Evolutionary conservation across 1,140 invertebrate genomes (phyloP).

Genomic region (Aphaenogaster floridana): DNA sequence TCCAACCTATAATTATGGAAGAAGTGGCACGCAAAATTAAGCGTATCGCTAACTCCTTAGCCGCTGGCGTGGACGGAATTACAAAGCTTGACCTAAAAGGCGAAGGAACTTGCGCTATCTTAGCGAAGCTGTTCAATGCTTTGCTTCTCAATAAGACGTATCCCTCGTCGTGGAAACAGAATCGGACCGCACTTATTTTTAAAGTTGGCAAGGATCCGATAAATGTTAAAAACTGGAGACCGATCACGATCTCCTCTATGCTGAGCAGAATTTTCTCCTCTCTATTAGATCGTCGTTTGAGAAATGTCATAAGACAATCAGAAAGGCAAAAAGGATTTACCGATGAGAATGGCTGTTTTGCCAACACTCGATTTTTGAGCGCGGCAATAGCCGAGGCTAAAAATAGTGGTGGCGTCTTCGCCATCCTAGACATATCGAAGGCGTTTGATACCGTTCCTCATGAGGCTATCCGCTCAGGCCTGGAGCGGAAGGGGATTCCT

Average conservation of each 20-base stretch:
- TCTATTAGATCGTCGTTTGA: slow-evolving; percentile 8
- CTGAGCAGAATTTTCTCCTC: slow-evolving; percentile 53
- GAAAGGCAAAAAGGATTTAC: slow-evolving; percentile 72
- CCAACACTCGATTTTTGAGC: slow-evolving; percentile 59
- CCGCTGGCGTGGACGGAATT: background rate
- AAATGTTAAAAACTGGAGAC: slow-evolving; percentile 68
- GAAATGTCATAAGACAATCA: background rate
- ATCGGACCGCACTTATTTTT: slow-evolving; percentile 72
- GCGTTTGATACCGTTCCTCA: background rate
- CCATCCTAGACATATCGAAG: background rate
- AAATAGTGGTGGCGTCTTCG: background rate
- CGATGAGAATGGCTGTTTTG: slow-evolving; percentile 59
- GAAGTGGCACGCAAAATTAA: too few species aligned
- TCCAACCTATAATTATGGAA: too few species aligned
- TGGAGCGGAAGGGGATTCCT: background rate
- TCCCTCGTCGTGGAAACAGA: slow-evolving; percentile 59
- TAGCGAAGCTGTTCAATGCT: slow-evolving; percentile 56
- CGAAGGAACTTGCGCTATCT: accelerated
- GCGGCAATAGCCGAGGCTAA: accelerated
- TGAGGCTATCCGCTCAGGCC: accelerated
- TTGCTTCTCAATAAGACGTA: background rate
- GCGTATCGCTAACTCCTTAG: background rate
- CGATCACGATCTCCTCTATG: slow-evolving; percentile 71
- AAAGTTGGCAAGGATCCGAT: slow-evolving; percentile 62
- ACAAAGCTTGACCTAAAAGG: too few species aligned